A percentile compares a stretch with the other conserved stretches of the same genome.
These are phyloP conservation scores for Patella depressa DNA, from an alignment of 2,888 invertebrate genomes.

Conservation along the genomic window DNA sequence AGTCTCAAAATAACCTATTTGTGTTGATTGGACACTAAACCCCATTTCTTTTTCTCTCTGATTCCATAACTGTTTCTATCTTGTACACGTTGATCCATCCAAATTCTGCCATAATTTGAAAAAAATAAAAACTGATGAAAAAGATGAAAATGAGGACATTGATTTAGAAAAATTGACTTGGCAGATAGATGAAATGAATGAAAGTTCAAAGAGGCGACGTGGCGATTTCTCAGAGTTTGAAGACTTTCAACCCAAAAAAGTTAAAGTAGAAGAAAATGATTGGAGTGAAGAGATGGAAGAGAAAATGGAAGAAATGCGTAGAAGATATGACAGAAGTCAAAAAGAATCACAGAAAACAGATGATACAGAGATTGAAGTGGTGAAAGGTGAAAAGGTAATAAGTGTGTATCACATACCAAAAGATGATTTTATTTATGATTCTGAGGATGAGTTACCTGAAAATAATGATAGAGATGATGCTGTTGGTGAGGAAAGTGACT, in stretches of 20 bases:
- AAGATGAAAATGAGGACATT: neutral
- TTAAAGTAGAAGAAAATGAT: neutral
- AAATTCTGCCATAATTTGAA: constrained; percentile 59
- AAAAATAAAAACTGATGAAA: constrained; percentile 45
- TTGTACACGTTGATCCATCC: constrained; percentile 59
- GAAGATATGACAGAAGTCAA: constrained; percentile 27
- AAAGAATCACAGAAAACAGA: neutral
- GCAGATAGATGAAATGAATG: constrained; percentile 35
- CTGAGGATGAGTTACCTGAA: constrained; percentile 13
- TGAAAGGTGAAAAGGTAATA: constrained; percentile 15
- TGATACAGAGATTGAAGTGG: constrained; percentile 30
- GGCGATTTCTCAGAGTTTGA: neutral
- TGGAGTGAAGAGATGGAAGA: constrained; percentile 6
- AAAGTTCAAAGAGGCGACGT: neutral
- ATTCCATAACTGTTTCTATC: constrained; percentile 20
- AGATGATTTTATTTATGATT: constrained; percentile 28
- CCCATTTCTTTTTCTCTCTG: no score
- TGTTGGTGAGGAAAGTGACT: constrained; percentile 39
- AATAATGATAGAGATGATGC: constrained; percentile 29
- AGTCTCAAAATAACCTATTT: no score
- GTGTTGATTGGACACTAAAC: no score
- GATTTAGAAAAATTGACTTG: constrained; percentile 45
- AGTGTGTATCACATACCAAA: constrained; percentile 11
- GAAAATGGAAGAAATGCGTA: constrained; percentile 30
- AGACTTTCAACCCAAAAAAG: neutral